phyloP scores from a whole-genome alignment of 2,888 invertebrate species.

The Andricus curvator region DNA sequence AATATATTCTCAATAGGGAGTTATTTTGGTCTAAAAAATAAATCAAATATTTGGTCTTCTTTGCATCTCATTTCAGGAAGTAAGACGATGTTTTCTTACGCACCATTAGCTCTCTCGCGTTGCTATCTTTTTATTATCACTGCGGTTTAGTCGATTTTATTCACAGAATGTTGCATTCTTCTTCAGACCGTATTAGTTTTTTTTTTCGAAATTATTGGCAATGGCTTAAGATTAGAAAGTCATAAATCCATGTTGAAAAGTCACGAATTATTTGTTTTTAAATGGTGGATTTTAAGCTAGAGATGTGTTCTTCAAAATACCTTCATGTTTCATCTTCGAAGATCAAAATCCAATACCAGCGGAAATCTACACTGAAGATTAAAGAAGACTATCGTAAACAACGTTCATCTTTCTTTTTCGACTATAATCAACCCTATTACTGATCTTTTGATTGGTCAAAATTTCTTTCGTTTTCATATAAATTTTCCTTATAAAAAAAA shows the following conservation, averaged over 20 bases:
- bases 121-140: not conserved
- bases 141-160: conserved; percentile 28
- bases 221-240: not conserved
- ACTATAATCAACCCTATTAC: not conserved
- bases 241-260: not conserved
- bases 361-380: conserved; percentile 51
- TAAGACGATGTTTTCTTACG: conserved; percentile 16
- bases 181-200: conserved; percentile 1
- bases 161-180: conserved; percentile 5
- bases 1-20: not conserved
- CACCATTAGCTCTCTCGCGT: conserved; percentile 14
- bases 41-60: not conserved
- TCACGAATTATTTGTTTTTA: not conserved
- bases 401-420: not conserved
- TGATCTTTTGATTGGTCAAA: not conserved
- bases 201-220: not conserved
- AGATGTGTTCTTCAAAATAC: conserved; percentile 8
- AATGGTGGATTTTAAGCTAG: not conserved
- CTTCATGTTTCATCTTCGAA: conserved; percentile 47
- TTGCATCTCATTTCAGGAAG: not conserved
- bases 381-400: conserved; percentile 45
- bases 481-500: no score
- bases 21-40: not conserved
- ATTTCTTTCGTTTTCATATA: no score
- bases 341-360: conserved; percentile 41